Percentiles rank a stretch among this genome's conserved stretches.
Conservation (phyloP, 2,113 vertebrate species). For the Toxotes chatareus region DNA sequence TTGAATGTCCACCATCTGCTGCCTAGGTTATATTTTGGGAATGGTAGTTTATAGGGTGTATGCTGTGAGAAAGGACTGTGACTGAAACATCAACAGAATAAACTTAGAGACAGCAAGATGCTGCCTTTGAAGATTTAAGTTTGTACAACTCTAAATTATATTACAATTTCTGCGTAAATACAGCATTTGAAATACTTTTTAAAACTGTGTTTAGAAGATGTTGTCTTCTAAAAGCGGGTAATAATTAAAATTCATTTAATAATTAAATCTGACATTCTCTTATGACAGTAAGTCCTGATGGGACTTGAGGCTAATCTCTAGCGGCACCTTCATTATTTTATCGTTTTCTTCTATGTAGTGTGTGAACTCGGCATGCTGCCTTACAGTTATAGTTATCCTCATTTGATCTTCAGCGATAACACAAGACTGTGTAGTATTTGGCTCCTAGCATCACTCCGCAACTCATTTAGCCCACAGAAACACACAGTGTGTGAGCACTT, state of each 20-base stretch:
- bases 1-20: slow-evolving; percentile 1
- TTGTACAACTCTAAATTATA: not conserved
- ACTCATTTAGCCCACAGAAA: slow-evolving; percentile 69
- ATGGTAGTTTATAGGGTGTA: not conserved
- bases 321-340: slow-evolving; percentile 13
- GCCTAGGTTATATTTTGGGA: not conserved
- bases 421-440: slow-evolving; percentile 53
- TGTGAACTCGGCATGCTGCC: slow-evolving; percentile 39
- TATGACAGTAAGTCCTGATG: not conserved
- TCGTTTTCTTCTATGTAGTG: slow-evolving; percentile 14
- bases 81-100: not conserved
- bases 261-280: slow-evolving; percentile 1
- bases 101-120: not conserved
- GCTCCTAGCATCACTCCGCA: slow-evolving; percentile 52
- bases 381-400: slow-evolving; percentile 26
- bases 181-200: slow-evolving; percentile 14
- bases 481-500: slow-evolving; percentile 52
- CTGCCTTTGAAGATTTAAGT: not conserved
- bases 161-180: not conserved
- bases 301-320: slow-evolving; percentile 9
- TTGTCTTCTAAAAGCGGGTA: not conserved
- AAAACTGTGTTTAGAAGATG: slow-evolving; percentile 4
- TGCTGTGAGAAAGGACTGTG: not conserved
- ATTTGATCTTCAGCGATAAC: slow-evolving; percentile 46
- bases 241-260: not conserved